Base-by-base conservation (phyloP, 2,888 invertebrate genomes). In the Gortyna flavago region DNA sequence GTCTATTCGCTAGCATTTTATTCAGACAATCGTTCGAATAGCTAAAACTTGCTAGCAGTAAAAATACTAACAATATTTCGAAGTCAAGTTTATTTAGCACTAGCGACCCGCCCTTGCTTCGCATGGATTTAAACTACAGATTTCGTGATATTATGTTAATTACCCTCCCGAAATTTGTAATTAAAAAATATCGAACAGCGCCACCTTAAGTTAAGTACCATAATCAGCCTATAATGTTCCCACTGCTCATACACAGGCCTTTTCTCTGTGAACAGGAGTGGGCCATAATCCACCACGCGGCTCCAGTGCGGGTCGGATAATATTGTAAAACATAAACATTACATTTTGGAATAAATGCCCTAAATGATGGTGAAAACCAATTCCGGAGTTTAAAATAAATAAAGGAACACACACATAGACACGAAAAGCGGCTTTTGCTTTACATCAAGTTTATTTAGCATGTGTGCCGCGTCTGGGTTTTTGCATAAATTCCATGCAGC, bases 401-500 rank as follows among this genome's bases (percentile, higher is more conserved):
- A 29, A 59, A 7, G 59, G 16, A 29, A 18, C 16, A 29, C 59
- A 59, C 29, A 7, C 2, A n/a, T n/a, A 16, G 29, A 18, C 35
- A 35, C 3, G n/a, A n/a, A 69, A 35, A 64, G 5, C 35, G 11
- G n/a, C 11, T n/a, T n/a, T n/a, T n/a, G 4, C 2, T 4, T 61
- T 64, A n/a, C n/a, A 69, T 2, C 41, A 48, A 51, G 51, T 64
- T 83, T 59, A 79, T 84, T 73, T 78, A 72, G 32, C 62, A 83
- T 72, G 70, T 71, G 66, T 44, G 67, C 44, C 38, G 8, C 73
- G 72, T 73, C 59, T 61, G 18, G 32, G 32, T 44, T 86, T 81
- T 79, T 79, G 70, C 80, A 83, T 86, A 86, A 83, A 79, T 70
- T 78, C 35, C 48, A 48, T 38, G 61, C 72, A 69, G 68, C 41